Conservation (phyloP, 1,140 invertebrate species). For the Philopotamus ludificatus region DNA sequence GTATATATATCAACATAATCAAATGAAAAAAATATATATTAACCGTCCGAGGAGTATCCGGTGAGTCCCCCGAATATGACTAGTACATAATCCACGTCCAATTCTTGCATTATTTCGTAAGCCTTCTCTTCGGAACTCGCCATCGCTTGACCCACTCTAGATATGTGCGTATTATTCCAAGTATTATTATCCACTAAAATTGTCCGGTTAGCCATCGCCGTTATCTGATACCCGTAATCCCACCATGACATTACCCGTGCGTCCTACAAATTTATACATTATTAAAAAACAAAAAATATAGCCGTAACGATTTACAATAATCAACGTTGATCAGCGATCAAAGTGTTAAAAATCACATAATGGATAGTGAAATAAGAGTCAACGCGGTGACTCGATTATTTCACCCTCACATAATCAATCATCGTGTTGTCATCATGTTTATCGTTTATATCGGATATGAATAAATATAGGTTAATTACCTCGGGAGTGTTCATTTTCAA, state of each 20-base stretch:
- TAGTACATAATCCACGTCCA: conserved; percentile 97
- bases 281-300: conserved; percentile 14
- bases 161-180: conserved; percentile 99
- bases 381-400: conserved; percentile 21
- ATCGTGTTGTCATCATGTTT: conserved; percentile 32
- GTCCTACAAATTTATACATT: conserved; percentile 59
- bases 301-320: not conserved
- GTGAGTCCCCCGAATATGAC: conserved; percentile 98
- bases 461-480: conserved; percentile 51
- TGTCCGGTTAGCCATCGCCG: conserved; percentile 97
- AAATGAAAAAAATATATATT: conserved; percentile 42
- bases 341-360: conserved; percentile 40
- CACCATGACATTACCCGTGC: conserved; percentile 99
- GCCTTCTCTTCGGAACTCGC: conserved; percentile 93
- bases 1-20: conserved; percentile 2
- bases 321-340: conserved; percentile 41
- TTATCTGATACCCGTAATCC: conserved; percentile 99
- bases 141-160: conserved; percentile 96
- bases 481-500: conserved; percentile 94
- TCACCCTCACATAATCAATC: conserved; percentile 25
- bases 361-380: conserved; percentile 24
- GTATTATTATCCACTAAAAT: conserved; percentile 99
- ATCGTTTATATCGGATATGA: not conserved
- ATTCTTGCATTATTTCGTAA: conserved; percentile 95
- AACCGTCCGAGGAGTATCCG: conserved; percentile 97